Percentiles rank a stretch among this genome's conserved stretches.
These are phyloP conservation scores for Arvicanthis niloticus DNA, from an alignment of 2,113 vertebrate species.

Conservation along the genomic window DNA sequence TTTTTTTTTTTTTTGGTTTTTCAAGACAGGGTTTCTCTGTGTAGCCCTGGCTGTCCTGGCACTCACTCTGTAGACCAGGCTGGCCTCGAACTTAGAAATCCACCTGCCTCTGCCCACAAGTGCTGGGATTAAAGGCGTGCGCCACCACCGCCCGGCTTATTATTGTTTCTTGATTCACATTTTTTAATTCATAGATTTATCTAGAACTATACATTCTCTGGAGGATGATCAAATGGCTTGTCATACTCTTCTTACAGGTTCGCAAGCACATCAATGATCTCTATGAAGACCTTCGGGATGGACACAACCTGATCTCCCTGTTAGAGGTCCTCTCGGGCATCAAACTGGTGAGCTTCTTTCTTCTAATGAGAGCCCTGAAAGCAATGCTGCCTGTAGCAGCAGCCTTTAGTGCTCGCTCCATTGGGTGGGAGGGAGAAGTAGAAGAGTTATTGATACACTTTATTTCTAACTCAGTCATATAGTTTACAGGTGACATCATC, in stretches of 20 bases:
- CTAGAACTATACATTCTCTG: conserved; percentile 8
- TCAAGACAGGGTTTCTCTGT: no score
- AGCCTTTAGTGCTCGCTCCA: background rate
- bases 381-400: background rate
- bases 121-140: no score
- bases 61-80: no score
- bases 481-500: conserved; percentile 19
- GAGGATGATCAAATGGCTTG: conserved; percentile 28
- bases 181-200: conserved; percentile 51
- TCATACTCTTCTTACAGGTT: conserved; percentile 87
- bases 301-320: conserved; percentile 97
- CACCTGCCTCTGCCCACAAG: no score
- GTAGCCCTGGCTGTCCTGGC: no score
- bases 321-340: conserved; percentile 98
- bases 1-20: no score
- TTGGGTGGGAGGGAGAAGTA: background rate
- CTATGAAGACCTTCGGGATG: conserved; percentile 96
- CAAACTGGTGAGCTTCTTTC: conserved; percentile 92
- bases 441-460: background rate
- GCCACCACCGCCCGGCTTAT: no score
- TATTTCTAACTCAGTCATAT: conserved; percentile 17
- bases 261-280: conserved; percentile 97
- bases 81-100: no score
- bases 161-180: conserved; percentile 29
- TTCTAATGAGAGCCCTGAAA: background rate